These are phyloP conservation scores for Rhynchonycteris naso DNA, from an alignment of 2,797 vertebrate species.

Conservation along the genomic window DNA sequence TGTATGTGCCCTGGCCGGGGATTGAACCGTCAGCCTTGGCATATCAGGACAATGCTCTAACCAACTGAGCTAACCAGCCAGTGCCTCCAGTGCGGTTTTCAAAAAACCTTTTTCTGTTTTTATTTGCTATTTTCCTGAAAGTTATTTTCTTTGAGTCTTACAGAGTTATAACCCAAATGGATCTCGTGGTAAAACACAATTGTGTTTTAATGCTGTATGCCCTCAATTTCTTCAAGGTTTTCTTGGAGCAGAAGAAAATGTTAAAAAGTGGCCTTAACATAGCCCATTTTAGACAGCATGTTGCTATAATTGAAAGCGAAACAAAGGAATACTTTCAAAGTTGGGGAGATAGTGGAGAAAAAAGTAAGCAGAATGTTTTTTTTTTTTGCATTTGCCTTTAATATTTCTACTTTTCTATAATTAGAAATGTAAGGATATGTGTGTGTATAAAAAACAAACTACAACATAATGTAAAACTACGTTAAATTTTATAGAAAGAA, in stretches of 20 bases:
- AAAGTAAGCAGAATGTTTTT: conserved; percentile 87
- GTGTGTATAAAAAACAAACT: background rate
- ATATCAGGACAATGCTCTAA: too few relatives aligned
- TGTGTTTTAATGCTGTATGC: conserved; percentile 48
- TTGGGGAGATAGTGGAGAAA: conserved; percentile 96
- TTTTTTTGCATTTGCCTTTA: background rate
- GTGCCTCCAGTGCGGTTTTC: background rate
- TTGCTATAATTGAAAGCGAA: conserved; percentile 95
- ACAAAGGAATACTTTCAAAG: conserved; percentile 94
- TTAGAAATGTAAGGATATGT: background rate
- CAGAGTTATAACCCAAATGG: background rate
- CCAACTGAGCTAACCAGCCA: too few relatives aligned
- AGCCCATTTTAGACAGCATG: conserved; percentile 93
- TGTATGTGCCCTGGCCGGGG: too few relatives aligned
- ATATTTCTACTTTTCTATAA: conserved; percentile 33
- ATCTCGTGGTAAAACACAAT: conserved; percentile 7
- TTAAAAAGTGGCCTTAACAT: conserved; percentile 97
- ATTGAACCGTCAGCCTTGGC: too few relatives aligned
- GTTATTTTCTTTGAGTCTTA: conserved; percentile 6
- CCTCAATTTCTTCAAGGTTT: conserved; percentile 87
- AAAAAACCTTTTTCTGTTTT: conserved; percentile 18
- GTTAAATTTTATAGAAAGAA: background rate
- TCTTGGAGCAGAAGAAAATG: conserved; percentile 99
- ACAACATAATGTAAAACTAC: background rate
- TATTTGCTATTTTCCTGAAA: conserved; percentile 17